A percentile compares a stretch with the other conserved stretches of the same genome.
Evolutionary conservation across 2,113 vertebrate genomes (phyloP).

Genomic region (Coracopsis vasa): DNA sequence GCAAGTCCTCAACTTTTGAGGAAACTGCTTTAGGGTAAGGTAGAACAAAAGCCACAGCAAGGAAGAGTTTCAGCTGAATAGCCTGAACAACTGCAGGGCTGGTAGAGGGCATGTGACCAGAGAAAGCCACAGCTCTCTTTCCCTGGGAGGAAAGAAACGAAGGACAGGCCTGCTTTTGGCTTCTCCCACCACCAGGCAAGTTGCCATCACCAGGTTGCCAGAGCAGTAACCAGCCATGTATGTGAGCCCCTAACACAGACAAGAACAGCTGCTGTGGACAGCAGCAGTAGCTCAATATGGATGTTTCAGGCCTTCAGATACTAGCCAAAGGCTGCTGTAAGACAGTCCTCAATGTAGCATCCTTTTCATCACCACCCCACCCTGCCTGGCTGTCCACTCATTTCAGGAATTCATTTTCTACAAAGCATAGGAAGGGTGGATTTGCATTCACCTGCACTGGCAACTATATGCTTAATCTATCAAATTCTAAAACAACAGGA

Average conservation of each 20-base stretch:
- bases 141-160: background rate
- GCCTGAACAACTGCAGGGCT: background rate
- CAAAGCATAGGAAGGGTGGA: background rate
- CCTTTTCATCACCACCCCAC: background rate
- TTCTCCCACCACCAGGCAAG: background rate
- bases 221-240: background rate
- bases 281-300: background rate
- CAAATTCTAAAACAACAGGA: background rate
- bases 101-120: background rate
- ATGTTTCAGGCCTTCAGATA: background rate
- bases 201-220: background rate
- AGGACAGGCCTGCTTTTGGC: background rate
- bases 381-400: background rate
- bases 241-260: background rate
- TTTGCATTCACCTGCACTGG: background rate
- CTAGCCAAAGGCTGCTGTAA: background rate
- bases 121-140: background rate
- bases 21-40: background rate
- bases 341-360: background rate
- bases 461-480: background rate
- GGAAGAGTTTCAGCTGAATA: background rate
- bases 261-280: background rate
- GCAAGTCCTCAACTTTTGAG: background rate
- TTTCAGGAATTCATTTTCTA: background rate
- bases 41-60: background rate